Percentiles rank a stretch among this genome's conserved stretches.
Evolutionary conservation across 2,888 invertebrate genomes (phyloP).

Genomic region (Chymomyza fuscimana): DNA sequence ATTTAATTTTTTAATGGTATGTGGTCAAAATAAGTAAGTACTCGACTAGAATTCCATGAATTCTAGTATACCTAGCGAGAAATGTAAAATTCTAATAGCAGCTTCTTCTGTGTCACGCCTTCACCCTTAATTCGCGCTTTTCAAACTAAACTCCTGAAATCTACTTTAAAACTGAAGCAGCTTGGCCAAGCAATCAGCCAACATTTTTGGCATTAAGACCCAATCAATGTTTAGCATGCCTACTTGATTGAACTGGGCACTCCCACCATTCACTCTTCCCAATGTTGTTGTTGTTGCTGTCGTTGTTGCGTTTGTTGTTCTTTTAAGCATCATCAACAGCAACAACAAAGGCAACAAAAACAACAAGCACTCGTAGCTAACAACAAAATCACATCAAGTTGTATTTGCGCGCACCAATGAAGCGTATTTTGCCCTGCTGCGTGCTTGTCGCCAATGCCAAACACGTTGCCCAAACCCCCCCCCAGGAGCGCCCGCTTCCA

Average conservation of each 20-base stretch:
- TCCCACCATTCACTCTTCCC: not conserved
- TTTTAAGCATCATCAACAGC: not conserved
- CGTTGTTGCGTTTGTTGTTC: slow-evolving; percentile 14
- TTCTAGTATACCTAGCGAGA: too few relatives aligned
- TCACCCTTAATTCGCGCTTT: slow-evolving; percentile 51
- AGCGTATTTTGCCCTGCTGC: slow-evolving; percentile 46
- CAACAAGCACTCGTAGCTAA: slow-evolving; percentile 10
- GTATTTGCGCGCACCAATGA: slow-evolving; percentile 13
- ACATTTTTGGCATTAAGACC: slow-evolving; percentile 60
- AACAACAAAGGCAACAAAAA: not conserved
- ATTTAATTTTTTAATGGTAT: too few relatives aligned
- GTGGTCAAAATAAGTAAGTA: too few relatives aligned
- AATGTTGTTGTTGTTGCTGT: slow-evolving; percentile 33
- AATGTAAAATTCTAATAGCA: too few relatives aligned
- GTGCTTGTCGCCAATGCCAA: slow-evolving; percentile 5
- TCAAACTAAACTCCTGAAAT: not conserved
- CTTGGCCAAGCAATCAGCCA: not conserved
- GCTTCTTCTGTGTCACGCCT: slow-evolving; percentile 24
- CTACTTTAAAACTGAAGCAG: not conserved
- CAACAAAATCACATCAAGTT: slow-evolving; percentile 64
- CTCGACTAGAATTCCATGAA: too few relatives aligned
- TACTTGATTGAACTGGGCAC: not conserved
- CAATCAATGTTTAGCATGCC: slow-evolving; percentile 65
- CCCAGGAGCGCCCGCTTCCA: not conserved
- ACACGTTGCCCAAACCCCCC: too few relatives aligned